These are phyloP conservation scores for Gymnorhina tibicen DNA, from an alignment of 2,113 vertebrate species.

Conservation along the genomic window DNA sequence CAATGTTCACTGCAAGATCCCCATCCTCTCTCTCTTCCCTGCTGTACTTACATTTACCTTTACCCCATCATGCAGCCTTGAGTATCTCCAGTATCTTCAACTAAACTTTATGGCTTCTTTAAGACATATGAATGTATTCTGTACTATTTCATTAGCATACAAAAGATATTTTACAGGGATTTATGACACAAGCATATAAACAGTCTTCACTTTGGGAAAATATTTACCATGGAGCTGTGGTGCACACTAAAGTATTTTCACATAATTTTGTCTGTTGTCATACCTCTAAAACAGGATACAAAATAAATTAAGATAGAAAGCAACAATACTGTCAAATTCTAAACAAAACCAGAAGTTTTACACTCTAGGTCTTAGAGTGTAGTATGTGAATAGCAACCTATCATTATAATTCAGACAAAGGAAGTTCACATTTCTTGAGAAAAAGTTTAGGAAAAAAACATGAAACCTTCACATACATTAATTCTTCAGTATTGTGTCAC, in stretches of 20 bases:
- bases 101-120: not conserved
- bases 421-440: not conserved
- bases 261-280: not conserved
- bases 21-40: not conserved
- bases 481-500: not conserved
- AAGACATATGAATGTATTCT: not conserved
- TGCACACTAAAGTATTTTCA: not conserved
- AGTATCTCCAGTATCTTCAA: not conserved
- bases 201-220: not conserved
- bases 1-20: not conserved
- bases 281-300: not conserved
- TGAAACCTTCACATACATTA: not conserved
- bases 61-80: not conserved
- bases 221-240: not conserved
- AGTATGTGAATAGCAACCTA: not conserved
- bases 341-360: not conserved
- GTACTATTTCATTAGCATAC: not conserved
- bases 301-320: not conserved
- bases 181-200: not conserved
- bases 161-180: not conserved
- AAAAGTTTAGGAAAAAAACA: not conserved
- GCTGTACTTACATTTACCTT: not conserved
- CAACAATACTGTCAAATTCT: not conserved
- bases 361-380: not conserved
- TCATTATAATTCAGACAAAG: not conserved